Evolutionary conservation across 2,113 vertebrate genomes (phyloP), one percentile per base, ranked within the genome.

Genomic region (Fulica atra): DNA sequence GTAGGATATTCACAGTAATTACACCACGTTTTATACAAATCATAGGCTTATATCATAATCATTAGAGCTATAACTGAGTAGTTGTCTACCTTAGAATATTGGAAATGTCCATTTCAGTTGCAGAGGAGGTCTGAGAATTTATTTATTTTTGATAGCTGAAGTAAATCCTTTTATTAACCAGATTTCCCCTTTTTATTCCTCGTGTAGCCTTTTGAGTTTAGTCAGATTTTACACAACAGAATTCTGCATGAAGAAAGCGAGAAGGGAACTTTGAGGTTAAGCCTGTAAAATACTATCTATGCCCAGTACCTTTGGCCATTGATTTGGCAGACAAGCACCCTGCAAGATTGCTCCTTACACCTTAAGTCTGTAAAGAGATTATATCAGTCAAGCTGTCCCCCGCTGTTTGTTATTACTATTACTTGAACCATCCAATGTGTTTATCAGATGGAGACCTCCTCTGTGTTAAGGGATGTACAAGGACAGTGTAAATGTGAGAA

Each of bases 1-100:
- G 88, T 89, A 96, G 86, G 90, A 94, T 96, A 89, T 78, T 96
- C 94, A 95, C 82, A 93, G 96, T 92, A 97, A 97, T 97, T 96
- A 96, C 57, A 38, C 60, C 76, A 82, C 78, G 72, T 96, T 95
- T 96, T 92, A 38, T 79, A 93, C 76, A 93, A 97, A 96, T 96
- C 87, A 84, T 42, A 78, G 95, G 76, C 82, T 96, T 59, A 17
- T 81, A 54, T 77, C 26, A 28, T 91, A 92, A 91, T 96, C 56
- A 86, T 95, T 82, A 92, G 63, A 61, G 63, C 82, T 97, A 77
- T 24, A 59, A 74, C 81, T 88, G 70, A 86, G 88, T 94, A 90
- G 54, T 89, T 95, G 71, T 82, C 83, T 92, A 6, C 70, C 40
- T 91, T 92, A 44, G 21, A 88, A 76, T 91, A 94, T 95, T 92